Conservation (phyloP, 1,140 invertebrate genomes). For the Calephelis nemesis region DNA sequence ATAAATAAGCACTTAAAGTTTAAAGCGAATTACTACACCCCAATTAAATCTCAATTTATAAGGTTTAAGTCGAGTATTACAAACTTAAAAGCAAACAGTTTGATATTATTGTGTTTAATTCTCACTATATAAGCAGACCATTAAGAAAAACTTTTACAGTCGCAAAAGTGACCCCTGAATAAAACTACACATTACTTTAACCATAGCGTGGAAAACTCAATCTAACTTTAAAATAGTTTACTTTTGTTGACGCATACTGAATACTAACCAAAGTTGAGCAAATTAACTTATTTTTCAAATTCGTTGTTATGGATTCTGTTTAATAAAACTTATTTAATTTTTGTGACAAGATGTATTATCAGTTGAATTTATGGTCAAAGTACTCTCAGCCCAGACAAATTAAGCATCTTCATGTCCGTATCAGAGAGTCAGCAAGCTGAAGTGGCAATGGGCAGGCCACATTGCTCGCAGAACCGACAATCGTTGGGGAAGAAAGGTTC, state of each 20-base stretch:
- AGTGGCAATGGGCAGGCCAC: too few species aligned
- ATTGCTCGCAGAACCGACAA: too few species aligned
- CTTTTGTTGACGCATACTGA: conserved; percentile 15
- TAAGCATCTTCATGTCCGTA: too few species aligned
- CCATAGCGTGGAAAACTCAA: conserved; percentile 41
- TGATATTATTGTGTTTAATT: conserved; percentile 16
- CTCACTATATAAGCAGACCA: conserved; percentile 9
- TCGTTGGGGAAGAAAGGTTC: too few species aligned
- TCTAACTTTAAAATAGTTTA: conserved; percentile 56
- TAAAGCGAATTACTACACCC: too few species aligned
- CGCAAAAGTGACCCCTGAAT: conserved; percentile 19
- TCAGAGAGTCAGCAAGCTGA: too few species aligned
- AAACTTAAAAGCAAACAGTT: too few species aligned
- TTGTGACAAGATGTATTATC: too few species aligned
- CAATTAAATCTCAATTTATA: neutral
- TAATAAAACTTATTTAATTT: too few species aligned
- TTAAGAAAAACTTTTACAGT: neutral
- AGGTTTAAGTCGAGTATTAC: neutral
- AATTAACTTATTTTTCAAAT: neutral
- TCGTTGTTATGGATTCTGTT: neutral
- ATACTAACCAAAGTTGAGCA: neutral
- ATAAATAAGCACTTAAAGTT: too few species aligned
- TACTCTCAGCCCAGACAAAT: too few species aligned
- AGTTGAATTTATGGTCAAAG: too few species aligned
- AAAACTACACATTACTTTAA: conserved; percentile 29